These are phyloP conservation scores for Macroramphosus scolopax DNA, from an alignment of 2,797 vertebrate species.

Conservation along the genomic window DNA sequence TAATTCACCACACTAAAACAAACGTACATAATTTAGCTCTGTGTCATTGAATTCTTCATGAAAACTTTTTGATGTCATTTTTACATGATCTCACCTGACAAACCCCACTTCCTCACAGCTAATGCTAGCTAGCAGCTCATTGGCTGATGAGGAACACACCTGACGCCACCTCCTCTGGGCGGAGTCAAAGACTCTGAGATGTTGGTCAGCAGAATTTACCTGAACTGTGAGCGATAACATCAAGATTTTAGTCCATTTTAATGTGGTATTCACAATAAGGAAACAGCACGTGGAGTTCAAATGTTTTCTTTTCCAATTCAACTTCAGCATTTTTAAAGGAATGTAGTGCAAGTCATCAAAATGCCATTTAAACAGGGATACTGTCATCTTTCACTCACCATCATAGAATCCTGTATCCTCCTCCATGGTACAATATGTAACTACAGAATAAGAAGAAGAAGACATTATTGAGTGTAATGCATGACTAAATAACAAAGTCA, in stretches of 20 bases:
- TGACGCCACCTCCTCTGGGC: conserved; percentile 82
- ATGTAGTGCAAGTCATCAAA: too few relatives aligned
- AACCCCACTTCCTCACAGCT: conserved; percentile 93
- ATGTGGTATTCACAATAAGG: not conserved
- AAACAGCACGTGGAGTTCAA: too few relatives aligned
- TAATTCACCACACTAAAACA: conserved; percentile 79
- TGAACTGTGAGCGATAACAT: conserved; percentile 77
- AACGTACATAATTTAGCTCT: conserved; percentile 22
- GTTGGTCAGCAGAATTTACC: conserved; percentile 82
- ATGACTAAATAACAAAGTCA: too few relatives aligned
- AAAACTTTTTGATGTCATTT: not conserved
- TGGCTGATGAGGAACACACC: conserved; percentile 83
- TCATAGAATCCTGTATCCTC: conserved; percentile 81
- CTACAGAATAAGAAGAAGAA: conserved; percentile 49
- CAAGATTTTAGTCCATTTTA: not conserved
- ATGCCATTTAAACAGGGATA: too few relatives aligned
- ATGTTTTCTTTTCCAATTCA: too few relatives aligned
- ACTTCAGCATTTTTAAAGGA: too few relatives aligned
- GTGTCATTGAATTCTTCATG: not conserved
- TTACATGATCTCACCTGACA: conserved; percentile 75
- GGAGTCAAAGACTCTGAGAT: conserved; percentile 82
- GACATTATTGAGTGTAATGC: conserved; percentile 3
- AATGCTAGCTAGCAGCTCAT: conserved; percentile 83
- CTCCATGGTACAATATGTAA: conserved; percentile 76
- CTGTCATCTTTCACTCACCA: conserved; percentile 74